Percentiles rank a stretch among this genome's conserved stretches.
These are phyloP conservation scores for Rutpela maculata DNA, from an alignment of 2,888 invertebrate species.

Conservation along the genomic window DNA sequence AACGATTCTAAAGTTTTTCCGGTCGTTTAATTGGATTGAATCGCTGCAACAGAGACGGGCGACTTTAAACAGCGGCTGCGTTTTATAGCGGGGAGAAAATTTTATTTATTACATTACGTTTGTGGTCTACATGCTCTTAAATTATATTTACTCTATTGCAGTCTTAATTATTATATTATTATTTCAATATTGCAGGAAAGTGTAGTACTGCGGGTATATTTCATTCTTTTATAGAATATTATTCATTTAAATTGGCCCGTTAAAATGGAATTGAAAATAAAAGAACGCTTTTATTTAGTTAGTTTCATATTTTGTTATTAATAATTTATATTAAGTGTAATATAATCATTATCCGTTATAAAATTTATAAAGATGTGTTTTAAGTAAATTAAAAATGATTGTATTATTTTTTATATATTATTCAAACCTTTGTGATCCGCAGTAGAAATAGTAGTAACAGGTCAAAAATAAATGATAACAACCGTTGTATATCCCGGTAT, in stretches of 20 bases:
- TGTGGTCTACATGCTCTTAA: conserved; percentile 59
- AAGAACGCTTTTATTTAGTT: background rate
- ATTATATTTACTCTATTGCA: conserved; percentile 58
- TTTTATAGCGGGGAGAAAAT: conserved; percentile 68
- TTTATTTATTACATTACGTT: conserved; percentile 62
- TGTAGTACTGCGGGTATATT: background rate
- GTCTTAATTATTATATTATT: conserved; percentile 56
- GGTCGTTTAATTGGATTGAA: conserved; percentile 73
- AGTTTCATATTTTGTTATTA: background rate
- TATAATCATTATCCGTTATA: too few species aligned
- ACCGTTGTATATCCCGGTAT: too few species aligned
- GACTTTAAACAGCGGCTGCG: conserved; percentile 69
- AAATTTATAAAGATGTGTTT: too few species aligned
- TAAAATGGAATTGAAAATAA: background rate
- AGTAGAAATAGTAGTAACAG: too few species aligned
- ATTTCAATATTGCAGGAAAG: conserved; percentile 14
- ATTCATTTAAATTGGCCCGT: background rate
- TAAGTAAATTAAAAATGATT: too few species aligned
- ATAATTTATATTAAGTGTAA: too few species aligned
- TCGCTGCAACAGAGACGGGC: conserved; percentile 68
- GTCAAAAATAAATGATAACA: too few species aligned
- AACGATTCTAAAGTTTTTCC: conserved; percentile 73
- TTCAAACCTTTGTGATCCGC: too few species aligned
- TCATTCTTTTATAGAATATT: background rate
- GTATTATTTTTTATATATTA: too few species aligned